Evolutionary conservation across 2,888 invertebrate species (phyloP).

Genomic region (Pedicia rivosa): DNA sequence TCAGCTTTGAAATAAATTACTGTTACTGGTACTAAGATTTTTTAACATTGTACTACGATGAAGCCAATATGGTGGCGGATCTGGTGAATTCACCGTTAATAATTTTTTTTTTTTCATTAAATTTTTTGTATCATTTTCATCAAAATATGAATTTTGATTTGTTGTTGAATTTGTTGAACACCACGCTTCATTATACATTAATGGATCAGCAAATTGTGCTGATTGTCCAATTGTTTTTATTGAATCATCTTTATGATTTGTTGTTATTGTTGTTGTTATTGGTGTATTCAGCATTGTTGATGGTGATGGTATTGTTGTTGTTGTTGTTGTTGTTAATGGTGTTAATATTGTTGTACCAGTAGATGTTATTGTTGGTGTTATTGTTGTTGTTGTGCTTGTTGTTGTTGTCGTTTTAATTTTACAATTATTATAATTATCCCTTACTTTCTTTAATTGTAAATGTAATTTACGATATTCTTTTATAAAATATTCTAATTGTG

Average conservation of each 20-base stretch:
- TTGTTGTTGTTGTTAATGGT: too few species aligned
- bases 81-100: too few species aligned
- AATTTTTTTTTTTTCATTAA: too few species aligned
- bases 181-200: conserved; percentile 27
- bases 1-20: too few species aligned
- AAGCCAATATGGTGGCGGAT: conserved; percentile 31
- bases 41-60: conserved; percentile 32
- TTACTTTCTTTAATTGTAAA: conserved; percentile 65
- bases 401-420: too few species aligned
- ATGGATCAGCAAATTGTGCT: conserved; percentile 29
- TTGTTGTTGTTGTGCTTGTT: too few species aligned
- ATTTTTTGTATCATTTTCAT: too few species aligned
- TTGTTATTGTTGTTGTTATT: too few species aligned
- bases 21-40: conserved; percentile 20
- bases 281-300: too few species aligned
- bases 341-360: too few species aligned
- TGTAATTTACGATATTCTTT: conserved; percentile 64
- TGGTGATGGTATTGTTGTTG: too few species aligned
- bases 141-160: conserved; percentile 16
- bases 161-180: neutral
- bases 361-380: too few species aligned
- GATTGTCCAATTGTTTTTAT: conserved; percentile 17
- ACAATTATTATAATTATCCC: conserved; percentile 41
- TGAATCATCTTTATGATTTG: neutral
- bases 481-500: conserved; percentile 61